These are phyloP conservation scores for Drosophila testacea DNA, from an alignment of 2,888 invertebrate species.

Conservation along the genomic window DNA sequence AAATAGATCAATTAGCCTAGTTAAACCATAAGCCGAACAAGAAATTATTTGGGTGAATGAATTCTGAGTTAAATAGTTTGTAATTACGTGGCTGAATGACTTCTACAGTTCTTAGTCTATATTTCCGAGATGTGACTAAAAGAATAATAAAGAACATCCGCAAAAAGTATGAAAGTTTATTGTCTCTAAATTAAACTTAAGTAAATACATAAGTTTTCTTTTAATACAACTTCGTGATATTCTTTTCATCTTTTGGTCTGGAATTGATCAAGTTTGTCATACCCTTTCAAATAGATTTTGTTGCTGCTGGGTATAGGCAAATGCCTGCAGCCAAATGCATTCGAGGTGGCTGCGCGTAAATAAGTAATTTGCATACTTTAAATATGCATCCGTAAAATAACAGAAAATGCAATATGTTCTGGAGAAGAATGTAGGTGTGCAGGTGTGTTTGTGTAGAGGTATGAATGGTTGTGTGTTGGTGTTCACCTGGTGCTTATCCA, in stretches of 20 bases:
- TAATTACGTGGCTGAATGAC: too few relatives aligned
- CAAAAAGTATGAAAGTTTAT: too few relatives aligned
- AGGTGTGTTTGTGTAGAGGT: neutral
- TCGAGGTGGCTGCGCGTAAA: slow-evolving; percentile 48
- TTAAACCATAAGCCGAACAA: neutral
- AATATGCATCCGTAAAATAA: slow-evolving; percentile 67
- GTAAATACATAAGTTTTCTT: too few relatives aligned
- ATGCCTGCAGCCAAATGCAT: slow-evolving; percentile 11
- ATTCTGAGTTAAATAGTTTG: too few relatives aligned
- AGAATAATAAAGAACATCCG: too few relatives aligned
- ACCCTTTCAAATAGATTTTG: slow-evolving; percentile 4
- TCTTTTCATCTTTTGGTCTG: neutral
- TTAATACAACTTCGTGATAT: neutral
- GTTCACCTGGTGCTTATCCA: neutral
- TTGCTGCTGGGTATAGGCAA: slow-evolving; percentile 22
- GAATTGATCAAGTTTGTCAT: neutral
- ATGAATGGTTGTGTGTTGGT: neutral
- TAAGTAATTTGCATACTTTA: slow-evolving; percentile 68
- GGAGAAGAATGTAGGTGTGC: slow-evolving; percentile 3
- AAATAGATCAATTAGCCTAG: neutral
- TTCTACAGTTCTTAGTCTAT: too few relatives aligned
- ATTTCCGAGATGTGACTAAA: too few relatives aligned
- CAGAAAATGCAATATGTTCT: slow-evolving; percentile 60
- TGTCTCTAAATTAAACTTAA: too few relatives aligned
- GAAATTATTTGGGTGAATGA: too few relatives aligned